Percentiles rank a stretch among this genome's conserved stretches.
phyloP scores from a whole-genome alignment of 2,888 invertebrate genomes.

The Nephrocerus scutellatus region DNA sequence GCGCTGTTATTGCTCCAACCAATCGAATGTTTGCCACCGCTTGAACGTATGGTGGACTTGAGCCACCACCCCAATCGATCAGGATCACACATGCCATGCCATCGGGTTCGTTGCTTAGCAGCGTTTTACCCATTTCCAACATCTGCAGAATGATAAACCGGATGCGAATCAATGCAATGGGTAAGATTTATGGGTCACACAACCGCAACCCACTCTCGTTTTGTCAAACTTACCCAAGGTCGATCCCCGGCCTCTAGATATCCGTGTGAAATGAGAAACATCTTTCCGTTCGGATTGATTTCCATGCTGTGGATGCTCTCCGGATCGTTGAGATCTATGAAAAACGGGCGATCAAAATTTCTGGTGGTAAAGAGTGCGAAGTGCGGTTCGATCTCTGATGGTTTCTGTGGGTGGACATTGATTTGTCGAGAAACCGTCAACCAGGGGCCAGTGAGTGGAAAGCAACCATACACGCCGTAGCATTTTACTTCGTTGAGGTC shows the following conservation, averaged over 20 bases:
- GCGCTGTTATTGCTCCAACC: slow-evolving; percentile 76
- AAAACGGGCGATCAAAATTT: slow-evolving; percentile 50
- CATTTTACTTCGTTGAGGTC: slow-evolving; percentile 55
- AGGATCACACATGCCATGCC: slow-evolving; percentile 68
- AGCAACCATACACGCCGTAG: slow-evolving; percentile 74
- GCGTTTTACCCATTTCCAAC: slow-evolving; percentile 61
- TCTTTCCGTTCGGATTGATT: slow-evolving; percentile 57
- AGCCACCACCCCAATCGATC: slow-evolving; percentile 81
- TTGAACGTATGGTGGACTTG: slow-evolving; percentile 82
- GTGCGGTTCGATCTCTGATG: slow-evolving; percentile 55
- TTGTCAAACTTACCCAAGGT: slow-evolving; percentile 59
- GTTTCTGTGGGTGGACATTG: slow-evolving; percentile 67
- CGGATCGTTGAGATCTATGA: slow-evolving; percentile 60
- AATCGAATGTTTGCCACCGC: slow-evolving; percentile 86
- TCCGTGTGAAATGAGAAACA: slow-evolving; percentile 77
- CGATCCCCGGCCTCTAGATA: slow-evolving; percentile 78
- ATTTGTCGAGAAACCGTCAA: slow-evolving; percentile 70
- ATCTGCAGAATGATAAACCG: slow-evolving; percentile 47
- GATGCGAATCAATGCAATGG: slow-evolving; percentile 1
- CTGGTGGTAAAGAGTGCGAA: slow-evolving; percentile 54
- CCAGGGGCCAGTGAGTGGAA: slow-evolving; percentile 72
- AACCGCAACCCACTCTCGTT: not conserved
- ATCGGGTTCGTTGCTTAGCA: slow-evolving; percentile 57
- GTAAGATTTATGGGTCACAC: not conserved
- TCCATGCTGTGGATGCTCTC: slow-evolving; percentile 57